These are phyloP conservation scores for Sardinella longiceps DNA, from an alignment of 2,797 vertebrate genomes.

Conservation along the genomic window DNA sequence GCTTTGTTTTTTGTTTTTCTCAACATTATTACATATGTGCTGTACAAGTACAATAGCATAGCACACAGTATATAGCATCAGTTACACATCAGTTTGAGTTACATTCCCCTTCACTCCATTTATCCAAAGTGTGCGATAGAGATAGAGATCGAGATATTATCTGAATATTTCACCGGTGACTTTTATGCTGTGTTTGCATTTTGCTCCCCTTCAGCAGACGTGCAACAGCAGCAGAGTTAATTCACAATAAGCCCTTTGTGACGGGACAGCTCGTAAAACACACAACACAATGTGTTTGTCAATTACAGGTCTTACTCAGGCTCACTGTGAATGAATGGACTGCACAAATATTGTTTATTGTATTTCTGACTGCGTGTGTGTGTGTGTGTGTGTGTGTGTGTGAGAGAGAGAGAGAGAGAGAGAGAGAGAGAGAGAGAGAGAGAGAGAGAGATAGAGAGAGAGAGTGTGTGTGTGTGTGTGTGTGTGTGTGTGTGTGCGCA, in stretches of 20 bases:
- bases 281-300: conserved; percentile 12
- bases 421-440: background rate
- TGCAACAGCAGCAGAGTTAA: background rate
- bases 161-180: background rate
- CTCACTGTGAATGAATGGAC: background rate
- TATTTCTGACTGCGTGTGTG: background rate
- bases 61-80: no score
- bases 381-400: conserved; percentile 36
- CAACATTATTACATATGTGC: no score
- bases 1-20: no score
- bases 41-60: no score
- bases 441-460: no score
- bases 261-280: background rate
- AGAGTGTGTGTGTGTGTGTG: background rate
- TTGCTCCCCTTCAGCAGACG: background rate
- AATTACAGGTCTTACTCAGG: background rate
- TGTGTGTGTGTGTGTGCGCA: background rate
- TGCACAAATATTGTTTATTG: background rate
- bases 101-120: no score
- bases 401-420: conserved; percentile 27
- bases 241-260: background rate
- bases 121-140: no score
- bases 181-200: background rate
- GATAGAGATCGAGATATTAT: background rate
- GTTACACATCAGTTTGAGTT: no score